Percentiles rank a stretch among this genome's conserved stretches.
Evolutionary conservation across 53 echinoderm and acorn worm species (phyloP).

Genomic region (Actinopyga echinites): DNA sequence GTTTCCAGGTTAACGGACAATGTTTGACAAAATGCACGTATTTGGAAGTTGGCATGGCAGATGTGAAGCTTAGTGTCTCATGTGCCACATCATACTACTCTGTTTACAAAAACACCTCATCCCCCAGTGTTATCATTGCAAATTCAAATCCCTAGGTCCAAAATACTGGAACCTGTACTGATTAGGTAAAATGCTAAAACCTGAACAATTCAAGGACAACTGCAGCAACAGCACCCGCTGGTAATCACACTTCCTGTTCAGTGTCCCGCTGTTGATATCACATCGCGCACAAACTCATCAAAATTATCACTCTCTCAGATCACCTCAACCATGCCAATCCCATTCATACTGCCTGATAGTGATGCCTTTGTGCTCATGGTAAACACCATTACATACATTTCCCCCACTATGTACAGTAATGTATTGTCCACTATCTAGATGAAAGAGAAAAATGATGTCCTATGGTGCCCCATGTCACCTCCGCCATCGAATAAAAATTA

Average conservation of each 20-base stretch:
- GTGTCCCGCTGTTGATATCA: background rate
- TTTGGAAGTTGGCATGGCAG: background rate
- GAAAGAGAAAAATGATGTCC: conserved; percentile 1
- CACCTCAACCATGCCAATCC: background rate
- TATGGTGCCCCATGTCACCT: background rate
- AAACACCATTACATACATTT: background rate
- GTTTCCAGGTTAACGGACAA: background rate
- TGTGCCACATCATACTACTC: background rate
- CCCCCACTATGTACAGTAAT: conserved; percentile 1
- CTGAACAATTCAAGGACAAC: background rate
- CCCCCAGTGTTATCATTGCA: background rate
- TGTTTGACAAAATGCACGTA: background rate
- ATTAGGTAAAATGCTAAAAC: background rate
- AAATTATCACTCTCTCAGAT: background rate
- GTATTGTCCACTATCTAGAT: background rate
- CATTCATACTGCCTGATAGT: too few species aligned
- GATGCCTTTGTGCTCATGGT: background rate
- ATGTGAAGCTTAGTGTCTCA: background rate
- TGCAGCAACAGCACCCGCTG: too few species aligned
- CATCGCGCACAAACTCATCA: background rate
- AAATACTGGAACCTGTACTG: too few species aligned
- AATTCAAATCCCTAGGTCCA: background rate
- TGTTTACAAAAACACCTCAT: background rate
- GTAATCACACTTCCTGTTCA: too few species aligned
- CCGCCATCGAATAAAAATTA: background rate